Evolutionary conservation across 2,888 invertebrate genomes (phyloP), one percentile per base, ranked within the genome.

Genomic region (Venusia cambrica): DNA sequence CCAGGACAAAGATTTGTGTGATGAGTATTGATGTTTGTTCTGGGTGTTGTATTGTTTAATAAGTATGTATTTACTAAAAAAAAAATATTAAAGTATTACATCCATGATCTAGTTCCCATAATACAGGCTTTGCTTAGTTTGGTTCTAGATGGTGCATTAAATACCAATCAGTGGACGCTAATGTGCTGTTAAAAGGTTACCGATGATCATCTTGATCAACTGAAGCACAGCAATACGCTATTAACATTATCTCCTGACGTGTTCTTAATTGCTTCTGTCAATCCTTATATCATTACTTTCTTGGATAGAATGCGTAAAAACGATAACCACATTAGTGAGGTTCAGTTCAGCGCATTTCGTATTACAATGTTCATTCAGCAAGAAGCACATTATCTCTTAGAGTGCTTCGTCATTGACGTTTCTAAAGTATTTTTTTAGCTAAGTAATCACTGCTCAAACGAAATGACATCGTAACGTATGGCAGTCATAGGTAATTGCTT

Each of bases 231-330:
- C 30, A 18, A 34, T 46, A 41, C 21, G 17, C 30, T 25, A 39
- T 44, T 32, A 37, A 18, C 30, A 42, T 44, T 38, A 38, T 34
- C 44, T 41, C 21, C 33, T 42, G 44, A 51, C 42, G 50, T 47
- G 44, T 42, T 35, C 25, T 21, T 38, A 36, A 29, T 54, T 27
- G 33, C 41, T 38, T 38, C 34, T 45, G 28, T 39, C 34, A 24
- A 22, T 29, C 32, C 37, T 38, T 35, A 18, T 31, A 49, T 31
- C 34, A 26, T 14, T 7, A 45, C 25, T 36, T 33, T 40, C 40
- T 29, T 38, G 24, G 35, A 24, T 7, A 14, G 37, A 39, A 48
- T 39, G 36, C 19, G 22, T 27, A 38, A 42, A 38, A 45, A 38
- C 29, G 25, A 20, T 39, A 34, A 38, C 38, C 17, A 30, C 25